Evolutionary conservation across 2,113 vertebrate genomes (phyloP), one percentile per base, ranked within the genome.

Genomic region (Callionymus lyra): DNA sequence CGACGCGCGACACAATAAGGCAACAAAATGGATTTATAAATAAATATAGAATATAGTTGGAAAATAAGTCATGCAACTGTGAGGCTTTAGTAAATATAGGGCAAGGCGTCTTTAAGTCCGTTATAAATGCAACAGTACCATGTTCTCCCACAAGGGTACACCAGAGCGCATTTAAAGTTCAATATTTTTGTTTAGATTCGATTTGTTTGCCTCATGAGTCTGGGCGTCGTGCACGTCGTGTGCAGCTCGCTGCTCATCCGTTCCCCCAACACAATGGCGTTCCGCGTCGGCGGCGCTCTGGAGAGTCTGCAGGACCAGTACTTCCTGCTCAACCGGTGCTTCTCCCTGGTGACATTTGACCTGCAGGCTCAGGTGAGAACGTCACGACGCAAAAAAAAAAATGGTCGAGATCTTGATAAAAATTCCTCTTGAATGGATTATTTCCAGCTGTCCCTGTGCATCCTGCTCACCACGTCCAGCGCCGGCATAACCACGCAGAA

Each of bases 261-360:
- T 48, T 82, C 60, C 34, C 81, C 86, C 12, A 85, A 86, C 72
- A 85, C 81, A 80, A 92, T 92, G 90, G 88, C 87, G 1, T 92
- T 91, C 56, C 69, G 90, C 1, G 90, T 91, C 32, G 82, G 89
- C 0, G 89, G 90, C 1, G 89, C 89, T 21, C 60, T 89, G 38
- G 84, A 90, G 58, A 87, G 81, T 48, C 51, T 86, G 0, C 89
- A 92, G 67, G 39, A 83, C 19, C 88, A 89, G 17, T 92, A 92
- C 64, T 83, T 84, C 64, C 82, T 87, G 64, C 68, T 89, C 38
- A 91, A 82, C 59, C 74, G 88, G 41, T 91, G 88, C 49, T 90
- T 90, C 31, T 92, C 90, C 48, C 84, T 90, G 85, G 74, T 92
- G 65, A 92, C 88, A 3, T 90, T 92, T 68, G 88, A 92, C 58